Evolutionary conservation across 2,113 vertebrate species (phyloP).

Genomic region (Semnornis frantzii): DNA sequence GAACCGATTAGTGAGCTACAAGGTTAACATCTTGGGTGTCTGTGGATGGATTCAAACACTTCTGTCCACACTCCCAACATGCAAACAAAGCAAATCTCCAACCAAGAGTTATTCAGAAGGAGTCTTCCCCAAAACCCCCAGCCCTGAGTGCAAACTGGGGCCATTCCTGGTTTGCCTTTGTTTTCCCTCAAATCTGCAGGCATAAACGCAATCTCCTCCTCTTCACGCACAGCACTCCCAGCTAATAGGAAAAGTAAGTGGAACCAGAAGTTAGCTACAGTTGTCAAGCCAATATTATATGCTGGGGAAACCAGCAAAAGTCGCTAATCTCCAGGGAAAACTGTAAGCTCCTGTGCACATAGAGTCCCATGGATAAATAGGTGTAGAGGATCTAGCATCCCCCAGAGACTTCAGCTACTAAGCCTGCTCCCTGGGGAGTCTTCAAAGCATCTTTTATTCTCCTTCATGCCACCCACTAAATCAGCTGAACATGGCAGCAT

Average conservation of each 20-base stretch:
- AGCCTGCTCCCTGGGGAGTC: not conserved
- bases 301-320: slow-evolving; percentile 16
- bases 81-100: not conserved
- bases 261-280: slow-evolving; percentile 61
- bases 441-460: not conserved
- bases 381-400: not conserved
- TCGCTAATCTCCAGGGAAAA: slow-evolving; percentile 10
- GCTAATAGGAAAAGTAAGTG: slow-evolving; percentile 43
- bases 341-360: not conserved
- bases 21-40: not conserved
- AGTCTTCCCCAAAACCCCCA: not conserved
- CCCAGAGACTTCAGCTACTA: not conserved
- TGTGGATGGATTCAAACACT: accelerated
- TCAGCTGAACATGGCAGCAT: accelerated
- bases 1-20: accelerated
- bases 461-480: not conserved
- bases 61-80: accelerated
- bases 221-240: not conserved
- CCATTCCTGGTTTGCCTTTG: not conserved
- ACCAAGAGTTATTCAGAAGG: not conserved
- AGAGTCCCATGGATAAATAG: not conserved
- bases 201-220: not conserved
- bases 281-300: slow-evolving; percentile 50
- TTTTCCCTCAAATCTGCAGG: not conserved
- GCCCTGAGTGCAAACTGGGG: not conserved